phyloP scores from a whole-genome alignment of 1,140 invertebrate genomes.

The Babylonia areolata region DNA sequence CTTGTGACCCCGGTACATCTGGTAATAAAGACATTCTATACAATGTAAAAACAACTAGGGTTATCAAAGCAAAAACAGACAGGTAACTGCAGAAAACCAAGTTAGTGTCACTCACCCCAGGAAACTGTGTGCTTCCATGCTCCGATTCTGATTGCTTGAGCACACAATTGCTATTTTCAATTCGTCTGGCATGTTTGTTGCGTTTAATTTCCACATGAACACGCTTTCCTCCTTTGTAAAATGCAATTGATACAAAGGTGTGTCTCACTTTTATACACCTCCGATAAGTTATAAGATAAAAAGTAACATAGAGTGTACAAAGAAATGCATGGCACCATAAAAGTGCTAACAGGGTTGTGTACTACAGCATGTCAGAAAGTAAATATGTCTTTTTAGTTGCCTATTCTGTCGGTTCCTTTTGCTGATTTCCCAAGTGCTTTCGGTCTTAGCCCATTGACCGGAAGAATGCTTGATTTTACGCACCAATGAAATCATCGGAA shows the following conservation, averaged over 20 bases:
- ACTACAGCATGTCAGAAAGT: neutral
- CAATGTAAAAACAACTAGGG: too few species aligned
- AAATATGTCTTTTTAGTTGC: neutral
- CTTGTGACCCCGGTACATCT: too few species aligned
- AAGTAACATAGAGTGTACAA: neutral
- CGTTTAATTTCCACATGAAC: too few species aligned
- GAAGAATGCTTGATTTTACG: neutral
- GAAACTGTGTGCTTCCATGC: slow-evolving; percentile 99
- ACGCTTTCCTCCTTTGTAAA: too few species aligned
- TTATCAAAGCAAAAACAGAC: too few species aligned
- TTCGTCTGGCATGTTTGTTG: slow-evolving; percentile 18
- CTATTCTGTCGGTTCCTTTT: neutral
- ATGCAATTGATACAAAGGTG: too few species aligned
- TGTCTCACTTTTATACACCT: too few species aligned
- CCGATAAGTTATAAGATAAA: too few species aligned
- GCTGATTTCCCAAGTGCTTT: neutral
- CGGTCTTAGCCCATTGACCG: neutral
- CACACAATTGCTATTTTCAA: slow-evolving; percentile 94
- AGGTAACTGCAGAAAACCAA: too few species aligned
- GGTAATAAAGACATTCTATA: too few species aligned
- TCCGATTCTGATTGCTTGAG: slow-evolving; percentile 99
- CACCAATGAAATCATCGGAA: too few species aligned
- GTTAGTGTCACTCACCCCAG: slow-evolving; percentile 81
- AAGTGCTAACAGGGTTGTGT: neutral
- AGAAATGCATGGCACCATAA: neutral